Evolutionary conservation across 2,888 invertebrate genomes (phyloP), one percentile per base, ranked within the genome.

Genomic region (Drosophila atripex): DNA sequence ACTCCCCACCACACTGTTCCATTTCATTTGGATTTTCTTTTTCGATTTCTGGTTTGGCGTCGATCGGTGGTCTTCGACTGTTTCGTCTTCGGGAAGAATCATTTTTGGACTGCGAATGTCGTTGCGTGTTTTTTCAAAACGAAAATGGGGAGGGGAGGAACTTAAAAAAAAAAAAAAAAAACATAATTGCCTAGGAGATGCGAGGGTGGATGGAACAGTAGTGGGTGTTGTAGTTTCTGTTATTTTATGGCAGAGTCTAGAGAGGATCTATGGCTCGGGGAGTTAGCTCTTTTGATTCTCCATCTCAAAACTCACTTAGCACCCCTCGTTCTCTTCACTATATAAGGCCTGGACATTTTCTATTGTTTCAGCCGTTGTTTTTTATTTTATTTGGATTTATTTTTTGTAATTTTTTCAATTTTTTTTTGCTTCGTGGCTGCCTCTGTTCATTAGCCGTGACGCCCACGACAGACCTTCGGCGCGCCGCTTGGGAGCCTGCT

Each of bases 381-480:
- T 18, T 41, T 18, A 18, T 41, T 41, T 41, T 41, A 32, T 65
- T 47, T 52, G 41, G 60, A 12, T 46, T 30, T 56, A n/a, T 41
- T 23, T 16, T 7, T 23, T 41, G 12, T 35, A n/a, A n/a, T n/a
- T n/a, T n/a, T n/a, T n/a, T n/a, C 2, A n/a, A 1, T 9, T 39
- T 39, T 39, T 39, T 39, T 14, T 9, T 9, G 0, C 14, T 18
- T 28, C 39, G 18, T 9, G 23, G 18, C 35, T 30, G 56, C 43
- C 43, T 65, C 77, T 75, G 79, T 79, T 88, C 88, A 84, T 88
- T 84, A 79, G 71, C 64, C 65, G 75, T 61, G 65, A 73, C 83
- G 71, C 84, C 88, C 74, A 79, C 88, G 75, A 73, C 49, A 73
- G 77, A 86, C 86, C 83, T 83, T 88, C 84, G 73, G 50, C 50